Conservation (phyloP, 1,140 invertebrate genomes). For the Zaprionus tsacasi region DNA sequence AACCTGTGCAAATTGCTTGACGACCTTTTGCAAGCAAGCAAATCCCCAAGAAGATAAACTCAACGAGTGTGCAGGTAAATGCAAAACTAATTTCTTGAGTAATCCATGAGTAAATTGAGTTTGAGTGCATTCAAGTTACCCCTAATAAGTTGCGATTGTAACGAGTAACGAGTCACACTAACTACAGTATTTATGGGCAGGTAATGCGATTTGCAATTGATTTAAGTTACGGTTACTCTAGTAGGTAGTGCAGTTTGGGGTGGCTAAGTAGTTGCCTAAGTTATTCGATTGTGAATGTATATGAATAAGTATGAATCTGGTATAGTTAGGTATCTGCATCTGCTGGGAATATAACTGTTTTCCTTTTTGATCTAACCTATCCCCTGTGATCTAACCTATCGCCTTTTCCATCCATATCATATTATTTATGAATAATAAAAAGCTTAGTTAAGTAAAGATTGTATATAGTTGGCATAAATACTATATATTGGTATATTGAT, state of each 20-base stretch:
- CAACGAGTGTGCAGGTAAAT: not conserved
- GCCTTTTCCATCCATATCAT: not conserved
- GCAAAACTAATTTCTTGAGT: not conserved
- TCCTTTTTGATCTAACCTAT: not conserved
- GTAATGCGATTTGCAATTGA: no score
- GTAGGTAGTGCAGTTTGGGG: no score
- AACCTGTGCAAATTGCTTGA: conserved; percentile 3
- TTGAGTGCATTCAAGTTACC: not conserved
- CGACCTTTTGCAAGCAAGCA: not conserved
- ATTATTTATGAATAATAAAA: conserved; percentile 7
- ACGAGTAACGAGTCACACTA: not conserved
- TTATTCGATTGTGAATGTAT: not conserved
- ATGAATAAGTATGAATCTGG: no score
- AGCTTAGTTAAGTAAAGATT: not conserved
- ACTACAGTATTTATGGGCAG: not conserved
- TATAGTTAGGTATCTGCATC: not conserved
- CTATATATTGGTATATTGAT: conserved; percentile 9
- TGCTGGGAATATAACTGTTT: not conserved
- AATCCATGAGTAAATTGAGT: not conserved
- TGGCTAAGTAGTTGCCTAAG: not conserved
- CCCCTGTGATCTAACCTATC: not conserved
- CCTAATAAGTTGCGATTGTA: not conserved
- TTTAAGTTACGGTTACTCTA: no score
- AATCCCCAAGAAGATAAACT: not conserved
- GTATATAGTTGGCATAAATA: not conserved